Conservation (phyloP, 2,888 invertebrate species). For the Altica lythri region DNA sequence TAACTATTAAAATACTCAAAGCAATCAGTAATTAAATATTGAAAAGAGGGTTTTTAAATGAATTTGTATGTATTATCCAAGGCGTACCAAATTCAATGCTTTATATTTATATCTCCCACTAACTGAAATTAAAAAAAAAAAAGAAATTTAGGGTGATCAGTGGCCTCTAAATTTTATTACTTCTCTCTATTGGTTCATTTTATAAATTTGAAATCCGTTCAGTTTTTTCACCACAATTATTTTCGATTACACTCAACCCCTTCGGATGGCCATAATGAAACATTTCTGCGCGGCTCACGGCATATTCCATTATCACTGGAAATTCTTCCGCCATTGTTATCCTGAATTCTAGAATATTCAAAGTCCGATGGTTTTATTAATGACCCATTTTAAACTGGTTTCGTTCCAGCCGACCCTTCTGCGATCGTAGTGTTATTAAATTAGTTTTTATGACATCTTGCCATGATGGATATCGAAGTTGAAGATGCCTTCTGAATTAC, state of each 20-base stretch:
- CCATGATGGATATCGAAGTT: constrained; percentile 38
- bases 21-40: background rate
- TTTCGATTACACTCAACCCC: constrained; percentile 32
- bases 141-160: background rate
- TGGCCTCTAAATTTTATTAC: background rate
- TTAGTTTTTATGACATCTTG: constrained; percentile 44
- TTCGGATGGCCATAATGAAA: constrained; percentile 46
- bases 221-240: constrained; percentile 28
- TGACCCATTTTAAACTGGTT: constrained; percentile 43
- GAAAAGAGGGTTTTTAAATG: background rate
- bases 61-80: background rate
- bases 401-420: constrained; percentile 30
- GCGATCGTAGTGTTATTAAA: constrained; percentile 46
- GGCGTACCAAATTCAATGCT: background rate
- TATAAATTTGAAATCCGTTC: constrained; percentile 1
- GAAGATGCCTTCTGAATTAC: constrained; percentile 29
- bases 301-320: constrained; percentile 46
- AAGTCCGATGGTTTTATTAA: constrained; percentile 49
- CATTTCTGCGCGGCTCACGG: constrained; percentile 40
- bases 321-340: constrained; percentile 50
- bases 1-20: background rate
- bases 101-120: no score
- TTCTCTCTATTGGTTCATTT: background rate
- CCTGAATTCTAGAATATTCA: constrained; percentile 47
- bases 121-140: background rate